Evolutionary conservation across 2,797 vertebrate species (phyloP).

Genomic region (Sitta carolinensis): DNA sequence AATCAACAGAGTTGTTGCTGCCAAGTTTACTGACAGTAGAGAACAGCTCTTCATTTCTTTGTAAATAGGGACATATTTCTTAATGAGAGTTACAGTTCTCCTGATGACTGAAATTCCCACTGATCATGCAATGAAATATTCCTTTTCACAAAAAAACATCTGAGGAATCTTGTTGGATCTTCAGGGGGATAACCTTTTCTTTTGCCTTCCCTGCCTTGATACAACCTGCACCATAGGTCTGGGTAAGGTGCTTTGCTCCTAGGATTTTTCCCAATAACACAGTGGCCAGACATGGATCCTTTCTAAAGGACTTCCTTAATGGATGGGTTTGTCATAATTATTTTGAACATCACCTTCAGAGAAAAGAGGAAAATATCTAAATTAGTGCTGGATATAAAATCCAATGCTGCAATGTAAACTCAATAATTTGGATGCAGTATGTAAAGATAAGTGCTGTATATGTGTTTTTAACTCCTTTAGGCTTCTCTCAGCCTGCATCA

Average conservation of each 20-base stretch:
- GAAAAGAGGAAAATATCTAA: neutral
- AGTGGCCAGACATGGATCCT: neutral
- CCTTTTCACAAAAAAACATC: neutral
- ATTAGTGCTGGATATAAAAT: neutral
- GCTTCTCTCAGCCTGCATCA: neutral
- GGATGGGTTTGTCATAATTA: neutral
- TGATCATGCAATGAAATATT: neutral
- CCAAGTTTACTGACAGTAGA: neutral
- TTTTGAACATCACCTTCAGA: neutral
- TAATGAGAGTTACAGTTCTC: neutral
- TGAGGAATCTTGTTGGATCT: neutral
- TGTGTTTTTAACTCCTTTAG: neutral
- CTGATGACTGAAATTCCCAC: neutral
- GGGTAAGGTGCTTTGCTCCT: neutral
- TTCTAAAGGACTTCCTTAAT: neutral
- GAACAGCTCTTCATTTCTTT: neutral
- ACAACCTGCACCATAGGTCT: neutral
- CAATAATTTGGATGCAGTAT: neutral
- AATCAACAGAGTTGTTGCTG: neutral
- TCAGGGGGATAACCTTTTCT: neutral
- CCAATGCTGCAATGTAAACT: neutral
- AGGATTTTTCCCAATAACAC: neutral
- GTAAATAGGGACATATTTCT: neutral
- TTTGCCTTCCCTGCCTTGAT: neutral
- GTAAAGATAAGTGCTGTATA: fast-evolving